Evolutionary conservation across 2,888 invertebrate species (phyloP), one percentile per base, ranked within the genome.

Genomic region (Polymixis lichenea): DNA sequence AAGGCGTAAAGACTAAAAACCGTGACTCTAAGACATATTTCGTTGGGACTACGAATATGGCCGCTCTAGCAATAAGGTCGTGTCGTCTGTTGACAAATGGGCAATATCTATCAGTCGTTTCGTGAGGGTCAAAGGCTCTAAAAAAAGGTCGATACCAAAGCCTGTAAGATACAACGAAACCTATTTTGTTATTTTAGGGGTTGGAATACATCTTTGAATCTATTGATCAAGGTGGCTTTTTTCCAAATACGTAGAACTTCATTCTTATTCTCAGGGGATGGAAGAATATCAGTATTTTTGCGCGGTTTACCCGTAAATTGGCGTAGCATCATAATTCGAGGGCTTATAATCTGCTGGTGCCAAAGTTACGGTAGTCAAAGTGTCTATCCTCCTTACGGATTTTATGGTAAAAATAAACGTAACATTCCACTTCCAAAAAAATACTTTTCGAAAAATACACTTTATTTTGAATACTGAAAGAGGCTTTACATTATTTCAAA

Each of bases 81-180:
- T 70, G 61, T 61, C 71, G 65, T 60, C 66, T 75, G 58, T 72
- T 82, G 76, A 80, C 84, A 80, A 84, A 83, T 83, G 76, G 62
- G 43, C 66, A 80, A 82, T 80, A 84, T 83, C 72, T 80, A 80
- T 83, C 84, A 80, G 80, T 51, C 62, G 53, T 65, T 82, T 53
- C 67, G 80, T 71, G 80, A 67, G 65, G 75, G 82, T 71, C 74
- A 75, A 76, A 84, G 65, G 71, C 71, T 78, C 61, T 66, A 51
- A 55, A 70, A 65, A 75, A 75, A 67, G 72, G 70, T 84, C 70
- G 70, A 75, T 79, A 72, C 68, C 46, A 49, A 74, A 68, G 9
- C 62, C 55, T 71, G 32, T 61, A n/a, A 22, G 55, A 84, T 80
- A 61, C 64, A 56, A 66, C 49, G 53, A 58, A 67, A 62, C 11